Conservation (phyloP, 1,140 invertebrate species). For the Ctenoplectra terminalis region DNA sequence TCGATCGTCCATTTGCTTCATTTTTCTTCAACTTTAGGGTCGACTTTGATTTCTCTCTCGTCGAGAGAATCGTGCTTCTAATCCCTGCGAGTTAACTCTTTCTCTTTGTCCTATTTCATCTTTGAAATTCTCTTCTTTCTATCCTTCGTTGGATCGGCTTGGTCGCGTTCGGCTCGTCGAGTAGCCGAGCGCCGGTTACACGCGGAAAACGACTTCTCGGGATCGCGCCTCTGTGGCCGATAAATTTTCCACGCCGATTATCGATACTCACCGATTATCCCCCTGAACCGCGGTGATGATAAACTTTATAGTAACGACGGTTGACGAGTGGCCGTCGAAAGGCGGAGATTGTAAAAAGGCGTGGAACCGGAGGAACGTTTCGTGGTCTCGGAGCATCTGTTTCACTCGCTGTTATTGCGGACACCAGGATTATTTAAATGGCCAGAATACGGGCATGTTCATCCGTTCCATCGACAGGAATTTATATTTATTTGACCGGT, state of each 20-base stretch:
- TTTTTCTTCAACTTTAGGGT: not conserved
- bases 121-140: not conserved
- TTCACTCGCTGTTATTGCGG: not conserved
- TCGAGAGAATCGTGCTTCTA: conserved; percentile 36
- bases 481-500: conserved; percentile 33
- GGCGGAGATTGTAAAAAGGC: conserved; percentile 11
- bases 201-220: conserved; percentile 62
- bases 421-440: conserved; percentile 19
- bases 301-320: conserved; percentile 53
- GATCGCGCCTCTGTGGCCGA: conserved; percentile 49
- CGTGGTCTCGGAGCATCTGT: not conserved
- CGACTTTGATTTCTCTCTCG: not conserved
- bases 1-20: not conserved
- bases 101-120: conserved; percentile 5
- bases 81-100: conserved; percentile 7
- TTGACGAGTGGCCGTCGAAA: conserved; percentile 38
- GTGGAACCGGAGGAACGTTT: conserved; percentile 3
- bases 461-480: not conserved
- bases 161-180: not conserved
- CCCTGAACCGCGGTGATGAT: conserved; percentile 40
- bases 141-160: not conserved
- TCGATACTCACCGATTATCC: conserved; percentile 61
- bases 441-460: not conserved
- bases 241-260: conserved; percentile 66
- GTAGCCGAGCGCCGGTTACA: conserved; percentile 17